These are phyloP conservation scores for Acutogordius australiensis DNA, from an alignment of 2,888 invertebrate species.

Conservation along the genomic window DNA sequence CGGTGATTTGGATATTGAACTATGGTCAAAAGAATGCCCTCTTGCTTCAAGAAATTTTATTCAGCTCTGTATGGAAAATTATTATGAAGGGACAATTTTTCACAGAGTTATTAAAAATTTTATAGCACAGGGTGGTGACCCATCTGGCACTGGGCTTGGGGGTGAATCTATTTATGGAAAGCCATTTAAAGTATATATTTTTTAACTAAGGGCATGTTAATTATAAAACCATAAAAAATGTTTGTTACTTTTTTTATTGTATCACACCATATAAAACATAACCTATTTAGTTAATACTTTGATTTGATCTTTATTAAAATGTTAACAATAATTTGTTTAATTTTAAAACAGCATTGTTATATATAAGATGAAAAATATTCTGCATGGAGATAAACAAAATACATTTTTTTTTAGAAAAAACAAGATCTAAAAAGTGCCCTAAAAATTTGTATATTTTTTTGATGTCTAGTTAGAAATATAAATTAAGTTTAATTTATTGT, in stretches of 20 bases:
- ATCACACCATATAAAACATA: no score
- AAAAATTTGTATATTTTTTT: no score
- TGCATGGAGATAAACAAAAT: no score
- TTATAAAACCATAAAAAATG: neutral
- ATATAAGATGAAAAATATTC: no score
- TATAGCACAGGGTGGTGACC: constrained; percentile 86
- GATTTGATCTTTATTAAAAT: no score
- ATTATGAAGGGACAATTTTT: constrained; percentile 34
- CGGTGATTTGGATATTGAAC: constrained; percentile 83
- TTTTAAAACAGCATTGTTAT: no score
- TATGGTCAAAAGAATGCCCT: constrained; percentile 87
- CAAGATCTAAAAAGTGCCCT: no score
- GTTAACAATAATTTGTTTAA: no score
- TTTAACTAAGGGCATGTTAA: neutral
- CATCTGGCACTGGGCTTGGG: constrained; percentile 69
- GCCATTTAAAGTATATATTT: constrained; percentile 44
- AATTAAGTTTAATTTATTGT: no score
- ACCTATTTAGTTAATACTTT: no score
- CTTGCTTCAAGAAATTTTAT: constrained; percentile 72
- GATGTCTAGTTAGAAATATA: no score
- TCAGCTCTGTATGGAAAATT: constrained; percentile 64
- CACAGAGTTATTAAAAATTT: constrained; percentile 73
- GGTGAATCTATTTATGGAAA: constrained; percentile 81
- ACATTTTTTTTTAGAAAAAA: no score
- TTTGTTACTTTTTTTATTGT: neutral